Evolutionary conservation across 2,113 vertebrate species (phyloP).

Genomic region (Hippoglossus stenolepis): DNA sequence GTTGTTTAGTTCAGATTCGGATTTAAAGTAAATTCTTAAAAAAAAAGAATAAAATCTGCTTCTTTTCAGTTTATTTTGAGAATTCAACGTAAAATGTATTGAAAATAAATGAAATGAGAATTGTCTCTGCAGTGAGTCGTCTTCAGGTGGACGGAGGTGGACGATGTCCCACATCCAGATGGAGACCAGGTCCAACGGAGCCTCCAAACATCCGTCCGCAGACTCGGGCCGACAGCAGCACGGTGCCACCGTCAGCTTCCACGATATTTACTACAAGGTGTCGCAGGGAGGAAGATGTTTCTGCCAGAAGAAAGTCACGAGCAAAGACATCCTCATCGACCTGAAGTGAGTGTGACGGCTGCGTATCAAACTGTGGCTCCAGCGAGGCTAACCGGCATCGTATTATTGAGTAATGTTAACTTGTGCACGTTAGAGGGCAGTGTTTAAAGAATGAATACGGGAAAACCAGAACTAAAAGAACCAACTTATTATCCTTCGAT

Average conservation of each 20-base stretch:
- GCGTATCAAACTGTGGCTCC: too few relatives aligned
- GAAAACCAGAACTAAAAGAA: too few relatives aligned
- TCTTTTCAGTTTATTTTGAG: too few relatives aligned
- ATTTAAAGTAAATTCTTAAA: too few relatives aligned
- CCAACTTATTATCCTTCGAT: too few relatives aligned
- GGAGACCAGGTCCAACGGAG: slow-evolving; percentile 21
- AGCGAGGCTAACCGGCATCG: too few relatives aligned
- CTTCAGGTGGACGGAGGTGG: neutral
- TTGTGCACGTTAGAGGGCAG: too few relatives aligned
- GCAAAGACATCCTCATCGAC: slow-evolving; percentile 79
- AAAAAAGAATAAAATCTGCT: too few relatives aligned
- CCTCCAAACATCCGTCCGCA: slow-evolving; percentile 30
- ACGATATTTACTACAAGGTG: slow-evolving; percentile 78
- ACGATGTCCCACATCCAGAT: slow-evolving; percentile 26
- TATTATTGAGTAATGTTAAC: neutral
- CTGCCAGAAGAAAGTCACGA: slow-evolving; percentile 51
- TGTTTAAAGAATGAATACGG: neutral
- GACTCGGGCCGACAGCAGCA: neutral
- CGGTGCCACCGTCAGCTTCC: slow-evolving; percentile 77
- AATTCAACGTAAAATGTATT: too few relatives aligned
- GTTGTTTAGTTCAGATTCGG: too few relatives aligned
- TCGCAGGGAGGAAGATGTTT: slow-evolving; percentile 46
- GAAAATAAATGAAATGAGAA: too few relatives aligned
- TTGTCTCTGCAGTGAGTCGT: neutral
- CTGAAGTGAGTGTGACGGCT: slow-evolving; percentile 72